These are phyloP conservation scores for Dolichallabes microphthalmus DNA, from an alignment of 2,113 vertebrate species.

Conservation along the genomic window DNA sequence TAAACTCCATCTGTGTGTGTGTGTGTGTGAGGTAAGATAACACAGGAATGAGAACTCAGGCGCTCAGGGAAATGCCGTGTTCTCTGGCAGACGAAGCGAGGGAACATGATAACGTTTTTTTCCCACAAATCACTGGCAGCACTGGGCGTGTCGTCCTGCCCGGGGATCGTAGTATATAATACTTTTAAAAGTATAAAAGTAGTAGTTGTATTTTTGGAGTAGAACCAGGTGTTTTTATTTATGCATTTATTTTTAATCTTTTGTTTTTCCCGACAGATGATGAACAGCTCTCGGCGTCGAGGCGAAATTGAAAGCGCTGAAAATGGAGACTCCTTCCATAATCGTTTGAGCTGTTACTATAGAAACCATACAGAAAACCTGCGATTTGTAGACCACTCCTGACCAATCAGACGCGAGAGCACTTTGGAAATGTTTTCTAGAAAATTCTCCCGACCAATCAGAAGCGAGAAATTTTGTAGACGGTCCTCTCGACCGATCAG, in stretches of 20 bases:
- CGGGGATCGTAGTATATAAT: neutral
- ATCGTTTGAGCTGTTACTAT: neutral
- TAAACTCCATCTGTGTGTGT: slow-evolving; percentile 46
- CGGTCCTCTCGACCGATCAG: neutral
- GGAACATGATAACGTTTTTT: neutral
- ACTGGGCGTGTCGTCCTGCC: neutral
- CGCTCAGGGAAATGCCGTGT: slow-evolving; percentile 15
- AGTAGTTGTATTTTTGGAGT: too few species aligned
- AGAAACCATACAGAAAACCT: neutral
- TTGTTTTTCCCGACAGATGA: too few species aligned
- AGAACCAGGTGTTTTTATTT: too few species aligned
- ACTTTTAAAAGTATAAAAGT: too few species aligned
- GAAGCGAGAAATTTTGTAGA: neutral
- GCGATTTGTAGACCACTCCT: neutral
- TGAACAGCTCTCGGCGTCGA: too few species aligned
- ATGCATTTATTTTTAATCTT: too few species aligned
- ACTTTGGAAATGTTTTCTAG: too few species aligned
- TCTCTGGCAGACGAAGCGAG: slow-evolving; percentile 7
- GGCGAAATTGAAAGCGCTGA: neutral
- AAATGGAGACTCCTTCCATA: neutral
- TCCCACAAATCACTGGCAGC: neutral
- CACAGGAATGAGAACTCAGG: slow-evolving; percentile 33
- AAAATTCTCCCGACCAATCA: neutral
- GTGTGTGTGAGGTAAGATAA: slow-evolving; percentile 43
- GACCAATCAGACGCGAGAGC: neutral